Conservation (phyloP, 2,888 invertebrate genomes). For the Cetonia aurata region DNA sequence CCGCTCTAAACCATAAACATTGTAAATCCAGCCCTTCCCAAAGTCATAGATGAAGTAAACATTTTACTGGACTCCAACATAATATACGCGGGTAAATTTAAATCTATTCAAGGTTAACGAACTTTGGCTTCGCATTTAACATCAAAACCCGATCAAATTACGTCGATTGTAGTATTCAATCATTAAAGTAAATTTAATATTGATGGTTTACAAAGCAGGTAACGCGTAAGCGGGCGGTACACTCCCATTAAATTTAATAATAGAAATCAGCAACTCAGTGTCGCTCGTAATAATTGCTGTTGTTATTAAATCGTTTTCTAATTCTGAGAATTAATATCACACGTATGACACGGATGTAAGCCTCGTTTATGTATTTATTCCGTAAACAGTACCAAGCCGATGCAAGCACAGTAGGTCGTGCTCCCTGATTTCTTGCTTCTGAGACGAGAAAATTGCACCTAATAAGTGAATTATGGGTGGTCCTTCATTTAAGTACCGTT, state of each 20-base stretch:
- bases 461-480: background rate
- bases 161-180: too few relatives aligned
- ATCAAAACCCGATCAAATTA: too few relatives aligned
- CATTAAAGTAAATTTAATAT: too few relatives aligned
- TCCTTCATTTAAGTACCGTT: background rate
- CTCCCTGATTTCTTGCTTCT: background rate
- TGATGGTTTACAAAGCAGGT: too few relatives aligned
- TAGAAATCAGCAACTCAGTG: background rate
- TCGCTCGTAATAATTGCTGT: constrained; percentile 6
- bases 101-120: too few relatives aligned
- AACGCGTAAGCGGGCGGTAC: too few relatives aligned
- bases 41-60: too few relatives aligned
- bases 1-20: too few relatives aligned
- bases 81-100: too few relatives aligned
- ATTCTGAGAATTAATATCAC: constrained; percentile 13
- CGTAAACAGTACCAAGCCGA: background rate
- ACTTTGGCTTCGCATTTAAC: too few relatives aligned
- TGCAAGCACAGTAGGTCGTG: background rate
- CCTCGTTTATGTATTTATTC: background rate
- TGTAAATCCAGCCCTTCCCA: too few relatives aligned
- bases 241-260: constrained; percentile 1
- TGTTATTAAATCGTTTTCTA: constrained; percentile 8
- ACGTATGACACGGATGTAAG: background rate
- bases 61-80: too few relatives aligned
- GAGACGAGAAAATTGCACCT: background rate